Percentiles rank a stretch among this genome's conserved stretches.
Evolutionary conservation across 2,888 invertebrate species (phyloP).

Genomic region (Petrophora chlorosata): DNA sequence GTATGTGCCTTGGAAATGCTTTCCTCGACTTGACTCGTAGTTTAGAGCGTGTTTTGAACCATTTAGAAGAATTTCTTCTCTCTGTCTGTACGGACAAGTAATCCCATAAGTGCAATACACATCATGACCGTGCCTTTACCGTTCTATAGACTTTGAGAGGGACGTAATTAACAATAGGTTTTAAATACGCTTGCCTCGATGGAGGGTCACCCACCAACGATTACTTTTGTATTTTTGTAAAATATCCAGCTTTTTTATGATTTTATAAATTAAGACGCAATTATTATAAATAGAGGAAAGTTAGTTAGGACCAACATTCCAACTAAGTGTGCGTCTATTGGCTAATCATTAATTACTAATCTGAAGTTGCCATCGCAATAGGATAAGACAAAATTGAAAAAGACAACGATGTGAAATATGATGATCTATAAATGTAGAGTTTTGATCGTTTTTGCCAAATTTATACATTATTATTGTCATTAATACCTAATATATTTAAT

Average conservation of each 20-base stretch:
- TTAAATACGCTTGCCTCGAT: constrained; percentile 69
- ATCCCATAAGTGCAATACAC: constrained; percentile 82
- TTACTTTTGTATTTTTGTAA: constrained; percentile 73
- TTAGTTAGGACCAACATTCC: constrained; percentile 68
- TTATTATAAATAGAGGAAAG: constrained; percentile 59
- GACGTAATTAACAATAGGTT: constrained; percentile 83
- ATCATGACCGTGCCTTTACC: constrained; percentile 84
- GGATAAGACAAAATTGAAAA: constrained; percentile 66
- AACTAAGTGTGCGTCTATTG: constrained; percentile 70
- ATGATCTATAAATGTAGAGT: constrained; percentile 37
- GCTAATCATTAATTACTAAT: constrained; percentile 52
- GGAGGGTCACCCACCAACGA: constrained; percentile 63
- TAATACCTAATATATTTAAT: constrained; percentile 5
- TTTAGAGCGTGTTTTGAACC: constrained; percentile 80
- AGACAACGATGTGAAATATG: constrained; percentile 64
- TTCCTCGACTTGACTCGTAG: constrained; percentile 80
- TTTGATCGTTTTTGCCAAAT: constrained; percentile 29
- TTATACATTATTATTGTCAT: constrained; percentile 5
- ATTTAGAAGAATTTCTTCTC: constrained; percentile 78
- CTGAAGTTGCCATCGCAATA: constrained; percentile 65
- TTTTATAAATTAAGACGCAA: constrained; percentile 56
- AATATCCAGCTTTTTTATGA: constrained; percentile 63
- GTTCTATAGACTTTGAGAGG: constrained; percentile 83
- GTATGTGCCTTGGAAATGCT: constrained; percentile 83
- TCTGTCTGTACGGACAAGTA: constrained; percentile 76